Conservation (phyloP, 2,888 invertebrate species). For the Mamestra brassicae region DNA sequence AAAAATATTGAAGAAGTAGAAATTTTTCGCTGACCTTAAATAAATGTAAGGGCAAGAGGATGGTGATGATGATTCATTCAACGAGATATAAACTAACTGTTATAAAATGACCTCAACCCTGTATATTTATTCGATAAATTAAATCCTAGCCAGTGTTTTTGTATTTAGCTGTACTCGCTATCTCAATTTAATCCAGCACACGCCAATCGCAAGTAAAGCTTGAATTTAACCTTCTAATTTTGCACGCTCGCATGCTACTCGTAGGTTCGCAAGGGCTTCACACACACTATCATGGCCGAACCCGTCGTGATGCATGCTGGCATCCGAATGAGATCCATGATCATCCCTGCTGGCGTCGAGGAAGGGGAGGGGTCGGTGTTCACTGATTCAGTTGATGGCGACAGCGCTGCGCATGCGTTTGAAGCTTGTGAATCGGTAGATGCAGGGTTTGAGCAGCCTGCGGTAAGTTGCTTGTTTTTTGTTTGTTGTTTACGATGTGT, state of each 20-base stretch:
- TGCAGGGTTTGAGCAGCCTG: not conserved
- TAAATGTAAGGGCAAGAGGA: no score
- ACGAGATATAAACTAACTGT: not conserved
- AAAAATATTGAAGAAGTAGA: no score
- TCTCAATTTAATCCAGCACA: not conserved
- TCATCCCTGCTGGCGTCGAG: slow-evolving; percentile 49
- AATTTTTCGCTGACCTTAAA: no score
- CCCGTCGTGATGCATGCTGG: slow-evolving; percentile 70
- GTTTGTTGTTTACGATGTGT: not conserved
- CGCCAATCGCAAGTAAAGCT: slow-evolving; percentile 8
- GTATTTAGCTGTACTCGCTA: slow-evolving; percentile 1
- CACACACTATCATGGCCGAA: slow-evolving; percentile 68
- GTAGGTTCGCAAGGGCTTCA: slow-evolving; percentile 77
- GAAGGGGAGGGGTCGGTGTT: slow-evolving; percentile 5
- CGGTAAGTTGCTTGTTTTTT: slow-evolving; percentile 40
- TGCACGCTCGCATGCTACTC: slow-evolving; percentile 75
- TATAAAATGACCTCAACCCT: not conserved
- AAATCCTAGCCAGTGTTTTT: not conserved
- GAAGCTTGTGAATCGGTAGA: slow-evolving; percentile 12
- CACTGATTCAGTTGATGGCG: slow-evolving; percentile 3
- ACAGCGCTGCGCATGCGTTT: no score
- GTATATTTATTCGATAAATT: not conserved
- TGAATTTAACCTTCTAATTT: slow-evolving; percentile 41
- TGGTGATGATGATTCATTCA: no score
- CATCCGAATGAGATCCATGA: slow-evolving; percentile 76